Conservation (phyloP, 2,888 invertebrate species). For the Tanaodytes sp. region DNA sequence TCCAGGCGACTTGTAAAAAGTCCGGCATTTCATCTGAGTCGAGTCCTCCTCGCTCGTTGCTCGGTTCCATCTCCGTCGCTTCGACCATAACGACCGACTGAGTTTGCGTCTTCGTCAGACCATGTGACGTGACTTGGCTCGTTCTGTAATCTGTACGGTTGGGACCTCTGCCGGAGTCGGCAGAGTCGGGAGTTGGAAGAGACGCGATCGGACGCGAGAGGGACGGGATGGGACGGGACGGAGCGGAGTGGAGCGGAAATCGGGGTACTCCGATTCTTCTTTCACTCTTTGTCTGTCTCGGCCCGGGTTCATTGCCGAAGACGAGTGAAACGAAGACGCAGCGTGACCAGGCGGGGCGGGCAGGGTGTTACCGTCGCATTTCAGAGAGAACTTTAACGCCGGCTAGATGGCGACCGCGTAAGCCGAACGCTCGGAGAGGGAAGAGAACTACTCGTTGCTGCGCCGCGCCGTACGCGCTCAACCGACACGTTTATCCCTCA, state of each 20-base stretch:
- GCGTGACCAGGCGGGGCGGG: constrained; percentile 46
- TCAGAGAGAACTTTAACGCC: constrained; percentile 65
- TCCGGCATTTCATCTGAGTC: constrained; percentile 47
- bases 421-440: constrained; percentile 30
- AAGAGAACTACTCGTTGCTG: too few species aligned
- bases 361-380: constrained; percentile 68
- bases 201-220: constrained; percentile 65
- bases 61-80: constrained; percentile 25
- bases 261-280: constrained; percentile 36
- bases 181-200: too few species aligned
- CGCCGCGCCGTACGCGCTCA: constrained; percentile 59
- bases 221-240: constrained; percentile 32
- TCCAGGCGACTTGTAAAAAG: too few species aligned
- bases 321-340: constrained; percentile 51
- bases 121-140: constrained; percentile 54
- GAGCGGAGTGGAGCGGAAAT: too few species aligned
- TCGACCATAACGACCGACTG: constrained; percentile 38
- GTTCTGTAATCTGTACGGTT: constrained; percentile 67
- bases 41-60: constrained; percentile 20
- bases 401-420: constrained; percentile 55
- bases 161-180: constrained; percentile 10
- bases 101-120: constrained; percentile 46
- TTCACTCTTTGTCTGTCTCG: too few species aligned
- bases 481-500: constrained; percentile 69
- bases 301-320: constrained; percentile 26